A percentile compares a stretch with the other conserved stretches of the same genome.
These are phyloP conservation scores for Stratiomys singularior DNA, from an alignment of 2,888 invertebrate species.

Conservation along the genomic window DNA sequence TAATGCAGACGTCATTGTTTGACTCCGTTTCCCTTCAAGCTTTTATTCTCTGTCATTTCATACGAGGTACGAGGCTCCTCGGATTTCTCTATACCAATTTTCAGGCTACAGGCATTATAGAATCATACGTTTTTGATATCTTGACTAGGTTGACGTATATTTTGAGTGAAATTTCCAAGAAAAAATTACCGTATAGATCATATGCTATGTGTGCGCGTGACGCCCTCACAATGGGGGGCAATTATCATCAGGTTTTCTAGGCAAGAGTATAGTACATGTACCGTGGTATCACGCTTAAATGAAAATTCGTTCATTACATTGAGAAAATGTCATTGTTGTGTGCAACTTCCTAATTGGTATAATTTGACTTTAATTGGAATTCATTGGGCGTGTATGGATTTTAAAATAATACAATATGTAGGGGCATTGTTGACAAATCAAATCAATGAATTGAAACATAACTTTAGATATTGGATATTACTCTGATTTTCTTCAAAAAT, in stretches of 20 bases:
- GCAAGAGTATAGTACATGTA: background rate
- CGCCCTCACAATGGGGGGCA: constrained; percentile 48
- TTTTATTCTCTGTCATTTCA: background rate
- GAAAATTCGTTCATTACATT: background rate
- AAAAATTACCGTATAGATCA: constrained; percentile 3
- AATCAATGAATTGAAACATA: too few relatives aligned
- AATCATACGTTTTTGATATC: too few relatives aligned
- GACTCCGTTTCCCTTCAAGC: background rate
- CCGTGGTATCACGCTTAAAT: background rate
- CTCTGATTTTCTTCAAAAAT: too few relatives aligned
- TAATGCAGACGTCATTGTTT: background rate
- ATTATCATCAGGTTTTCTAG: constrained; percentile 18
- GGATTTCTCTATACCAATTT: background rate
- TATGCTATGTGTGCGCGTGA: constrained; percentile 38
- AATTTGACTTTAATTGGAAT: constrained; percentile 7
- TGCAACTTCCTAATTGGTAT: constrained; percentile 16
- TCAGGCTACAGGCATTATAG: too few relatives aligned
- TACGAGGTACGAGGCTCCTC: background rate
- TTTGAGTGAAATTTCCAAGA: background rate
- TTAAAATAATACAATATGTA: background rate
- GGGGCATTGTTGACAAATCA: background rate
- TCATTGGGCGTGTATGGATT: background rate
- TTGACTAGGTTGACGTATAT: background rate
- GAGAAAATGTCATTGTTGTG: constrained; percentile 17
- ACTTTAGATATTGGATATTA: too few relatives aligned